Evolutionary conservation across 2,113 vertebrate genomes (phyloP).

Genomic region (Penelope pileata): DNA sequence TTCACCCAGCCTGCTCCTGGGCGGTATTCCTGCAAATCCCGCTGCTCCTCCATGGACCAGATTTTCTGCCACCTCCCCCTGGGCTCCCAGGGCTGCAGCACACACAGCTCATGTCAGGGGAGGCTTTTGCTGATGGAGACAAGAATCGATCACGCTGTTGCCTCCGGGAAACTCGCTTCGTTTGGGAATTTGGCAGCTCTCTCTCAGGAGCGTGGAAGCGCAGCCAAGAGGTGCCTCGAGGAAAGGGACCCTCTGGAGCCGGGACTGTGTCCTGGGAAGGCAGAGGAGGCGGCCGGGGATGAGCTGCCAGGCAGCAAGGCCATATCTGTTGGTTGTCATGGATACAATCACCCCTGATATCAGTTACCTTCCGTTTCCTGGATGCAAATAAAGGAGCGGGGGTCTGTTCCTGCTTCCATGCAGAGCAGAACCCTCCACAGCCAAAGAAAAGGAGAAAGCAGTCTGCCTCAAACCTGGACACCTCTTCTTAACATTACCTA

Average conservation of each 20-base stretch:
- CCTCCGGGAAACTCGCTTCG: accelerated
- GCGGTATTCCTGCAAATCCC: accelerated
- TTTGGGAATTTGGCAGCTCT: background rate
- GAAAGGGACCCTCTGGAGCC: background rate
- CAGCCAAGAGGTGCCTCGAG: background rate
- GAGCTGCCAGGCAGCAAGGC: background rate
- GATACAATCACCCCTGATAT: constrained; percentile 36
- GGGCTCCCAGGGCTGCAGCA: background rate
- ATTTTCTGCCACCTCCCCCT: background rate
- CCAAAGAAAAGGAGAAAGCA: background rate
- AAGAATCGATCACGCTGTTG: accelerated
- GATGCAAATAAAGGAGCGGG: background rate
- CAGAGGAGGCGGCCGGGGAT: background rate
- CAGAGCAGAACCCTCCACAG: background rate
- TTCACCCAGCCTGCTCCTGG: background rate
- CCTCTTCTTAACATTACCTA: background rate
- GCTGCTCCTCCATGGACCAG: accelerated
- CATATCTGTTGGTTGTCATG: constrained; percentile 56
- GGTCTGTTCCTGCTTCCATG: background rate
- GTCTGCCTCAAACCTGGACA: background rate
- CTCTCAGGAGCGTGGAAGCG: accelerated
- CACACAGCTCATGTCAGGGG: accelerated
- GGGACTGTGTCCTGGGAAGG: background rate
- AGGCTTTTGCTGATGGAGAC: background rate
- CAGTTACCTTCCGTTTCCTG: constrained; percentile 42